phyloP scores from a whole-genome alignment of 2,888 invertebrate genomes.

The Campopleginae sp. region DNA sequence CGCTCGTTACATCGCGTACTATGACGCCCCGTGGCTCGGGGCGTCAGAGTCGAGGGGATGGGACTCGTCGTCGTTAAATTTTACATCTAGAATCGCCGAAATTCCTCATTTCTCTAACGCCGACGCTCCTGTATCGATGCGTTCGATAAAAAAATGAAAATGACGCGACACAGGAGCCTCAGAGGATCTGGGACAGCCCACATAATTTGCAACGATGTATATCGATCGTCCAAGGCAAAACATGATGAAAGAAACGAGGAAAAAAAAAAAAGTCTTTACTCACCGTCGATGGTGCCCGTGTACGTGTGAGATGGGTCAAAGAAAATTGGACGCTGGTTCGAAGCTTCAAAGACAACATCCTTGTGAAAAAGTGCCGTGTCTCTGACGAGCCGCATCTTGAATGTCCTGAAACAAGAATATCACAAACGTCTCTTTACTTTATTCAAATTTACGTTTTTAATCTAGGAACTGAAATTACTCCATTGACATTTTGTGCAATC shows the following conservation, averaged over 20 bases:
- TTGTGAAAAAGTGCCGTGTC: constrained; percentile 83
- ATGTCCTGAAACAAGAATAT: constrained; percentile 77
- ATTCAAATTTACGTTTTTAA: neutral
- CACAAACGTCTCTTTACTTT: constrained; percentile 9
- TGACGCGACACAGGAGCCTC: neutral
- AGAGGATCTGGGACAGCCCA: constrained; percentile 11
- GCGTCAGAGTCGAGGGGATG: too few relatives aligned
- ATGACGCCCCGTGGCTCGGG: too few relatives aligned
- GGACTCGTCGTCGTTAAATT: neutral
- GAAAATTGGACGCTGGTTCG: constrained; percentile 79
- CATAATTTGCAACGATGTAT: constrained; percentile 15
- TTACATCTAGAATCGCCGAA: neutral
- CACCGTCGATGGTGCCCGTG: constrained; percentile 84
- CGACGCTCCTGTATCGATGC: neutral
- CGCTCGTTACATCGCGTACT: constrained; percentile 22
- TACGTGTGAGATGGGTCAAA: constrained; percentile 83
- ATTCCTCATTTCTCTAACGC: neutral
- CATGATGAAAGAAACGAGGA: constrained; percentile 53
- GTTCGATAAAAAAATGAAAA: neutral
- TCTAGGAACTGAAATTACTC: neutral
- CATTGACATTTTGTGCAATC: neutral
- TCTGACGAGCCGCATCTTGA: constrained; percentile 83
- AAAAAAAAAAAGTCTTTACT: constrained; percentile 65
- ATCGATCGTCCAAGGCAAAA: constrained; percentile 47
- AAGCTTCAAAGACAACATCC: constrained; percentile 83